Base-by-base conservation (phyloP, 2,888 invertebrate genomes). In the Malthinus seriepunctatus region DNA sequence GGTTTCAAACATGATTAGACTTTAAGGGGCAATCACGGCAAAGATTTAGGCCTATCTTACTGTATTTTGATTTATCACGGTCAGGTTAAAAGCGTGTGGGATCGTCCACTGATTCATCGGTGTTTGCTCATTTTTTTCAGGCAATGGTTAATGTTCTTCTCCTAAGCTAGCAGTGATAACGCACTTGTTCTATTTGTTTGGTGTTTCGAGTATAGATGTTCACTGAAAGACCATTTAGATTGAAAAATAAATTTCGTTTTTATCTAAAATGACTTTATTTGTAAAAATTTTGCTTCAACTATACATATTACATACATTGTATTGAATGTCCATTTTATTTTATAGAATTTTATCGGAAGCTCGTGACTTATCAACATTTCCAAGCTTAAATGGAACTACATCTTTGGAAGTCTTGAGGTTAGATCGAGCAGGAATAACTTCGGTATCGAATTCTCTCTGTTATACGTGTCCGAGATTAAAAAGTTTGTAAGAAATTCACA, bases 301-400 rank as follows among this genome's bases (percentile, higher is more conserved):
- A n/a, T n/a, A n/a, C n/a, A n/a, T n/a, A n/a, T n/a, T 32, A 10
- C 32, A 10, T 31, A 9, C n/a, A 32, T 39, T 38, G 38, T 39
- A 9, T 12, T 31, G 11, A 45, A 34, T 53, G 38, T 23, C 23
- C 39, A 51, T 35, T 46, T 44, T 63, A 64, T 67, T 65, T 73
- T 73, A 55, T 81, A 97, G 96, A 68, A 89, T 91, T 67, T 77
- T 97, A 65, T 95, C 95, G 42, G 94, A 95, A 79, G 89, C 91
- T 58, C 85, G 89, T 64, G 88, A 88, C 65, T 82, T 95, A 74
- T 86, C 85, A 60, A 81, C 83, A 67, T 91, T 97, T 79, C 96
- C 96, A 9, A 86, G 90, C 76, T 82, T 96, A 71, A 90, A 90
- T 73, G 95, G 93, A 45, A 89, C 91, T 15, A 74, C 76, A 67